Evolutionary conservation across 2,888 invertebrate species (phyloP).

Genomic region (Rotaria sp.): DNA sequence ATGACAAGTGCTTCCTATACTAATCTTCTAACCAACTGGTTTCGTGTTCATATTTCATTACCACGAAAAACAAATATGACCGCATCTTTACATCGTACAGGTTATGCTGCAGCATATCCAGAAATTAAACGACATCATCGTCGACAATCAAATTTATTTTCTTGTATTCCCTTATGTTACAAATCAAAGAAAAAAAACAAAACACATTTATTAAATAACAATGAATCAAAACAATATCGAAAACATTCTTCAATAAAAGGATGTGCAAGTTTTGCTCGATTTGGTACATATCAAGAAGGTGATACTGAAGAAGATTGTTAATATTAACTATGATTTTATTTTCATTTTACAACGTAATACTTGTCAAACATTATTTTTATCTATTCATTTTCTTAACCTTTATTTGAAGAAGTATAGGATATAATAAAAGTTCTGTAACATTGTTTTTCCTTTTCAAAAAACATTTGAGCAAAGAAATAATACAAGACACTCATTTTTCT

Average conservation of each 20-base stretch:
- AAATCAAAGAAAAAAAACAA: not conserved
- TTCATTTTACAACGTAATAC: too few relatives aligned
- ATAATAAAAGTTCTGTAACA: too few relatives aligned
- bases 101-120: not conserved
- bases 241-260: not conserved
- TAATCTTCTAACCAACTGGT: not conserved
- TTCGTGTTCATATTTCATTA: not conserved
- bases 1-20: not conserved
- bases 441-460: too few relatives aligned
- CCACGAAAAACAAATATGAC: not conserved
- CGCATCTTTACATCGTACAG: not conserved
- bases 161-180: not conserved
- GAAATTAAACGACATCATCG: not conserved
- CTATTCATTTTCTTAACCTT: too few relatives aligned
- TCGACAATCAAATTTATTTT: not conserved
- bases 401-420: too few relatives aligned
- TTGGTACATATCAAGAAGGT: not conserved
- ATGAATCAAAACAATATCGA: too few relatives aligned
- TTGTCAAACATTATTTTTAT: too few relatives aligned
- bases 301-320: not conserved
- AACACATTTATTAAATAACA: too few relatives aligned
- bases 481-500: too few relatives aligned
- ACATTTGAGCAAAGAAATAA: too few relatives aligned
- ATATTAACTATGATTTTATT: not conserved
- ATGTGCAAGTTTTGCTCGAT: constrained; percentile 4